Conservation (phyloP, 2,888 invertebrate species). For the Stratiomys singularior region DNA sequence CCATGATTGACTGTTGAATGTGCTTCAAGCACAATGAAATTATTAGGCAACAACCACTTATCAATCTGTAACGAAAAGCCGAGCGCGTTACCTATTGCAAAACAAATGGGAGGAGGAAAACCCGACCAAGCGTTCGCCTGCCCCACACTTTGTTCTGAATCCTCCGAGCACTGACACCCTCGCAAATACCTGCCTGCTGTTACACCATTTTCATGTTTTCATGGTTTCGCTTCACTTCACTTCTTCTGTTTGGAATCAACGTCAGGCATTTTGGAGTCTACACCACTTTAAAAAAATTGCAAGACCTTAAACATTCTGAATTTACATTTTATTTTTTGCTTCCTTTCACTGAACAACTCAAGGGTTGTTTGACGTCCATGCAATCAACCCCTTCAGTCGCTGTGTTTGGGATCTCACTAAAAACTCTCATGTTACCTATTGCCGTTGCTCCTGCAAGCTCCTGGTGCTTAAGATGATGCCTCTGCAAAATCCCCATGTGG, state of each 20-base stretch:
- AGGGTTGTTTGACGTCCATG: conserved; percentile 20
- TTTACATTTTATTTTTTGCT: conserved; percentile 14
- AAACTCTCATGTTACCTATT: conserved; percentile 12
- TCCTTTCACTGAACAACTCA: neutral
- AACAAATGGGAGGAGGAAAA: neutral
- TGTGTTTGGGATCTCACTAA: neutral
- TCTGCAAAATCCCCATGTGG: neutral
- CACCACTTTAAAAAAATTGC: conserved; percentile 25
- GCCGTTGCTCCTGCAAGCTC: neutral
- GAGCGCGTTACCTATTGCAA: neutral
- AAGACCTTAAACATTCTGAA: conserved; percentile 4
- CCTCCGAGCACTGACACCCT: neutral
- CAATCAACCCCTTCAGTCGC: conserved; percentile 22
- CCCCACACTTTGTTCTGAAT: neutral
- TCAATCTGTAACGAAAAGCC: neutral
- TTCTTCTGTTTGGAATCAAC: neutral
- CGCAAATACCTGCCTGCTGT: neutral
- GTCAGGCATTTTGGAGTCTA: conserved; percentile 4
- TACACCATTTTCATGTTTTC: neutral
- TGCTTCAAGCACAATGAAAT: conserved; percentile 11
- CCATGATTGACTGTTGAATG: conserved; percentile 27
- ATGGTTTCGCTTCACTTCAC: conserved; percentile 2
- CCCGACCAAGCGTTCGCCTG: neutral
- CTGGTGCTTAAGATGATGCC: conserved; percentile 9
- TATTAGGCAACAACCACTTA: conserved; percentile 24